Percentiles rank a stretch among this genome's conserved stretches.
Conservation (phyloP, 2,113 vertebrate genomes). For the Hydrolagus affinis region DNA sequence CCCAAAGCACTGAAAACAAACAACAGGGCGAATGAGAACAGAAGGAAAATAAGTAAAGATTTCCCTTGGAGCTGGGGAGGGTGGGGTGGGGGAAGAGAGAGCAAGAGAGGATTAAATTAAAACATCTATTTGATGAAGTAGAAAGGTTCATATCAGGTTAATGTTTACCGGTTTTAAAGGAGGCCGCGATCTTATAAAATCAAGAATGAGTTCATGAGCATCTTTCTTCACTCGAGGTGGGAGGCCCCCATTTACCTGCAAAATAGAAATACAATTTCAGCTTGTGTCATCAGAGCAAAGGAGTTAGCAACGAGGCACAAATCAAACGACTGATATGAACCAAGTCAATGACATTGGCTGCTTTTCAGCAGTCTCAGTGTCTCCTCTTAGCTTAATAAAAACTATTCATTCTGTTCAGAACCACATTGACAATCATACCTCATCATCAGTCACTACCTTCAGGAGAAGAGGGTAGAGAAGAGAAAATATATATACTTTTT, state of each 20-base stretch:
- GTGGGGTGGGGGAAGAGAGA: background rate
- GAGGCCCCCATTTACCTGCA: constrained; percentile 80
- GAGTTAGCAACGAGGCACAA: background rate
- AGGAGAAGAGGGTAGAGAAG: background rate
- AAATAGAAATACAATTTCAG: background rate
- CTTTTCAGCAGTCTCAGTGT: background rate
- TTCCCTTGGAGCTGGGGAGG: background rate
- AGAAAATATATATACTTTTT: background rate
- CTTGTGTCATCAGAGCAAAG: background rate
- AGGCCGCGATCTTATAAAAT: constrained; percentile 88
- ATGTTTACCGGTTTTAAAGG: constrained; percentile 74
- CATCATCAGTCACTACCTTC: background rate
- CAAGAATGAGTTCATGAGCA: constrained; percentile 81
- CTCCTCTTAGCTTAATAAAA: background rate
- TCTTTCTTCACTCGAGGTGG: constrained; percentile 79
- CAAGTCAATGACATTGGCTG: too few species aligned
- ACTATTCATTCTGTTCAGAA: background rate
- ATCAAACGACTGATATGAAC: background rate
- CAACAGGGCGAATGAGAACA: background rate
- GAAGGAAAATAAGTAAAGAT: too few species aligned
- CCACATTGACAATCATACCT: background rate
- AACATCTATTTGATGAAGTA: background rate
- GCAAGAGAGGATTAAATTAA: background rate
- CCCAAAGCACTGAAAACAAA: too few species aligned
- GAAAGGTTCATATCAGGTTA: background rate